phyloP scores from a whole-genome alignment of 2,888 invertebrate species.

The Callyntrura sp. region DNA sequence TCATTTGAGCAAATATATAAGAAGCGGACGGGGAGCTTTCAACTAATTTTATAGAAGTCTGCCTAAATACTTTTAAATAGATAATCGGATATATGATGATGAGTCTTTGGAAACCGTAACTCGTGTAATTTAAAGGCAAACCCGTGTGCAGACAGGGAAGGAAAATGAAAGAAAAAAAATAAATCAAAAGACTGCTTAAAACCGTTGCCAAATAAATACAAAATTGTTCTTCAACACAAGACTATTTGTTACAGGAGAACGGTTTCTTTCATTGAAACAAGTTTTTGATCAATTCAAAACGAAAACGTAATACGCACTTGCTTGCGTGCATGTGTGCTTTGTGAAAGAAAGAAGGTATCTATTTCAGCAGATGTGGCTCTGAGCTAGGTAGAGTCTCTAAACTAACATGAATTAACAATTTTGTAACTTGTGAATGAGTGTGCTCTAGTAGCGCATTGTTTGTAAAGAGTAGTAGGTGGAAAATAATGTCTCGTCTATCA shows the following conservation, averaged over 20 bases:
- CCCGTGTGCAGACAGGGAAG: neutral
- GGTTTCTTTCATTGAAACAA: constrained; percentile 27
- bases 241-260: constrained; percentile 19
- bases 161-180: constrained; percentile 33
- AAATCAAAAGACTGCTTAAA: neutral
- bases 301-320: neutral
- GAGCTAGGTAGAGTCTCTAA: no score
- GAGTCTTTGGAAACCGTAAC: constrained; percentile 25
- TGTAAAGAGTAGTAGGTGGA: no score
- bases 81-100: constrained; percentile 60
- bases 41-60: constrained; percentile 34
- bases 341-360: no score
- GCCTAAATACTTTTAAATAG: constrained; percentile 58
- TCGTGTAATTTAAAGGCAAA: neutral
- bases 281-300: neutral
- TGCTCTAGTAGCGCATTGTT: no score
- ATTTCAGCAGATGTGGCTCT: no score
- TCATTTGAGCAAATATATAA: constrained; percentile 20
- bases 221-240: neutral
- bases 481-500: no score
- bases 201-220: constrained; percentile 43
- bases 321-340: no score
- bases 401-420: no score
- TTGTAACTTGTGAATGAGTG: no score
- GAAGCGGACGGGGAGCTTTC: constrained; percentile 1